Conservation (phyloP, 35 echinoderm and acorn worm species). For the Holothuria glaberrima region DNA sequence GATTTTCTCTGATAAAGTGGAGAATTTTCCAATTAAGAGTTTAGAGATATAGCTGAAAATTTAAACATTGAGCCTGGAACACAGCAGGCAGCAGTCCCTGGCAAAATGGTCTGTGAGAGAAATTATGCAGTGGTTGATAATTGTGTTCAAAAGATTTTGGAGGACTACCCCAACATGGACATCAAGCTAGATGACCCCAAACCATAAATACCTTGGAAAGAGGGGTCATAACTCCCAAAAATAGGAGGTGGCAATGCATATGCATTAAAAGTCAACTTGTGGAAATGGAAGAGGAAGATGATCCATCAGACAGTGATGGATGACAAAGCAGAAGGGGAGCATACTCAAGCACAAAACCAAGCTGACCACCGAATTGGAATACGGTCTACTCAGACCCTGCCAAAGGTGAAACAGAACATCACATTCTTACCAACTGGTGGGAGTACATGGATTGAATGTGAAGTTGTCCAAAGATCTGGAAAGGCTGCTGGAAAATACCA, state of each 20-base stretch:
- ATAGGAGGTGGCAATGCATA: background rate
- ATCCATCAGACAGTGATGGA: background rate
- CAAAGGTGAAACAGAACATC: slow-evolving; percentile 34
- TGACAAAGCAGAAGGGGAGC: background rate
- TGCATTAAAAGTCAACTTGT: background rate
- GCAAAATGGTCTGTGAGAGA: slow-evolving; percentile 40
- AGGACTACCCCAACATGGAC: slow-evolving; percentile 41
- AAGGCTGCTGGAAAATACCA: slow-evolving; percentile 5
- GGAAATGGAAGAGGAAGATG: slow-evolving; percentile 4
- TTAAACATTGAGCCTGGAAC: slow-evolving; percentile 49
- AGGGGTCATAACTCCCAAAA: background rate
- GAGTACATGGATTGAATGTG: slow-evolving; percentile 19
- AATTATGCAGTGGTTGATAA: slow-evolving; percentile 44
- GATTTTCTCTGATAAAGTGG: slow-evolving; percentile 38
- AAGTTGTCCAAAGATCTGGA: background rate
- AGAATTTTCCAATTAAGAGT: slow-evolving; percentile 21
- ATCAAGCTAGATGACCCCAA: background rate
- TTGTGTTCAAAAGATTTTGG: slow-evolving; percentile 33
- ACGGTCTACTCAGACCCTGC: no score
- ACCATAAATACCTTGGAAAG: background rate
- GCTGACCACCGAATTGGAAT: background rate
- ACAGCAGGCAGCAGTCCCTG: slow-evolving; percentile 25
- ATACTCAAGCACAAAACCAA: background rate
- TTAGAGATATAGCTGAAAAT: slow-evolving; percentile 50
- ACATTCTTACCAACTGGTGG: slow-evolving; percentile 22